Evolutionary conservation across 2,888 invertebrate genomes (phyloP).

Genomic region (Drosophila austrosaltans): DNA sequence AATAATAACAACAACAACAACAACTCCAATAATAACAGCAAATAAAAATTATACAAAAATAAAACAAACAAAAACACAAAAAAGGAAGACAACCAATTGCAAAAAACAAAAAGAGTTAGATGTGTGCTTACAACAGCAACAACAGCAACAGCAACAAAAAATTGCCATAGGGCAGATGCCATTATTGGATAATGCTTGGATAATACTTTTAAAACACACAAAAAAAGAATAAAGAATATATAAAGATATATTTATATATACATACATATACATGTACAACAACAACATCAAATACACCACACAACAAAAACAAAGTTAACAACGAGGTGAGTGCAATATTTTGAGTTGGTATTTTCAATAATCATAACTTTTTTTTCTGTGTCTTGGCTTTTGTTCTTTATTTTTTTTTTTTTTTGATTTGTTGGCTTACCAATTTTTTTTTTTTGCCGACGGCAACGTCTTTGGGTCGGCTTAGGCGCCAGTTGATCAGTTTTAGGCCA

Average conservation of each 20-base stretch:
- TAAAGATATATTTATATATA: neutral
- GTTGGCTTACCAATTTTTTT: constrained; percentile 8
- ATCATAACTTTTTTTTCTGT: neutral
- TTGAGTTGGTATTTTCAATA: constrained; percentile 25
- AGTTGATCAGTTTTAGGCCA: constrained; percentile 31
- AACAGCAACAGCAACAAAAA: constrained; percentile 7
- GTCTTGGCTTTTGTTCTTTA: neutral
- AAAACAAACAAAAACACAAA: neutral
- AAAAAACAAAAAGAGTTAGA: constrained; percentile 40
- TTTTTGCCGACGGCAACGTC: constrained; percentile 68
- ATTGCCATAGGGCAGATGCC: constrained; percentile 34
- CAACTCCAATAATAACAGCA: constrained; percentile 11
- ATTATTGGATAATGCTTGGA: constrained; percentile 74
- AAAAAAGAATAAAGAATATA: constrained; percentile 14
- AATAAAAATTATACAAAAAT: constrained; percentile 15
- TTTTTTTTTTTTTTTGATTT: neutral
- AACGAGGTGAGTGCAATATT: constrained; percentile 48
- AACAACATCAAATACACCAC: constrained; percentile 22
- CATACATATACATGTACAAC: neutral
- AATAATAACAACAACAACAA: constrained; percentile 33
- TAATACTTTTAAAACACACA: constrained; percentile 50
- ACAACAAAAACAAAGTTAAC: constrained; percentile 34
- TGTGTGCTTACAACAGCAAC: constrained; percentile 45
- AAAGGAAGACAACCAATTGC: no score
- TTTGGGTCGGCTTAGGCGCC: constrained; percentile 64